These are phyloP conservation scores for Gymnoscopelus braueri DNA, from an alignment of 2,797 vertebrate genomes.

Conservation along the genomic window DNA sequence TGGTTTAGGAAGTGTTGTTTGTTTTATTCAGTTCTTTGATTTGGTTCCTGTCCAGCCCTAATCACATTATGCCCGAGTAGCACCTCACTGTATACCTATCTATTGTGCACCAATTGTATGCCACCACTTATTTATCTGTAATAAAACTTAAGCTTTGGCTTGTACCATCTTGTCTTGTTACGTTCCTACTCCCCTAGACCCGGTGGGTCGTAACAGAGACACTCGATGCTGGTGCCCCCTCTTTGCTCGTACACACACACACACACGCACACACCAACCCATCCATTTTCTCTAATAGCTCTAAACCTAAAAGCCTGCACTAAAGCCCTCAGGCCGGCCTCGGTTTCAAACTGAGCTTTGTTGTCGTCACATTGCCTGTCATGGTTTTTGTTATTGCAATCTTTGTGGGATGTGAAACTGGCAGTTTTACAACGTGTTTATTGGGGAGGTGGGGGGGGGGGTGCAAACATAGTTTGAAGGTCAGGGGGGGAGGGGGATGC, in stretches of 20 bases:
- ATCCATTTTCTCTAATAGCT: constrained; percentile 44
- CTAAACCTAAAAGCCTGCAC: constrained; percentile 35
- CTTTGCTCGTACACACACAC: constrained; percentile 7
- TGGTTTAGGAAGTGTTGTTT: too few species aligned
- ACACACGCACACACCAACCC: constrained; percentile 12
- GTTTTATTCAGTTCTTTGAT: too few species aligned
- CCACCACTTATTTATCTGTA: too few species aligned
- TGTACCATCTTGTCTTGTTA: too few species aligned
- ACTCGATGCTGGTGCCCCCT: constrained; percentile 45
- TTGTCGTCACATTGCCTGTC: constrained; percentile 62
- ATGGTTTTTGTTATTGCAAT: constrained; percentile 52
- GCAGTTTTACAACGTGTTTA: constrained; percentile 68
- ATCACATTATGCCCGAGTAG: too few species aligned
- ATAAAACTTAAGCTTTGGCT: too few species aligned
- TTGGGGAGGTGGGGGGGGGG: constrained; percentile 13
- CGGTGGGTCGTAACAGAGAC: constrained; percentile 14
- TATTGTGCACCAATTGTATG: too few species aligned
- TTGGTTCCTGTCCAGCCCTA: too few species aligned
- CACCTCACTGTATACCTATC: too few species aligned
- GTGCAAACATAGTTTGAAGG: constrained; percentile 43
- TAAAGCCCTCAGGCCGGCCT: constrained; percentile 44
- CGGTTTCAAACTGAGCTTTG: constrained; percentile 44
- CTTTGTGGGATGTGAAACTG: constrained; percentile 44
- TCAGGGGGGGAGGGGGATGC: background rate
- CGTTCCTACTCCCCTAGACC: too few species aligned